Evolutionary conservation across 1,140 invertebrate genomes (phyloP), one percentile per base, ranked within the genome.

Genomic region (Drosophila kohkoa): DNA sequence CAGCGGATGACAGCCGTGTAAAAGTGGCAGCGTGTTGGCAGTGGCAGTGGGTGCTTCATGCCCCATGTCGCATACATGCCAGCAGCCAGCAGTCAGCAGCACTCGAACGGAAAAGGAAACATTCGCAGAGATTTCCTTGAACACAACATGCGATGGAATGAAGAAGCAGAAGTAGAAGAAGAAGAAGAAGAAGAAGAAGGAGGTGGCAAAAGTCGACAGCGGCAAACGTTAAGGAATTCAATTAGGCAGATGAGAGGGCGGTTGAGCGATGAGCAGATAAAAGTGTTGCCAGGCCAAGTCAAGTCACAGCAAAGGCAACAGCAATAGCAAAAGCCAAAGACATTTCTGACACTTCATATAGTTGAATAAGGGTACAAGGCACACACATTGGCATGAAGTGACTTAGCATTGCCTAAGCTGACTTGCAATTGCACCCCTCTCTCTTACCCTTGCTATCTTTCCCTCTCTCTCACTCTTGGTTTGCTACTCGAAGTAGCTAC

Each of bases 211-310:
- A 15, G 3, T 20, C 7, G 35, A 11, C 54, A 59, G 10, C 16
- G 59, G 59, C 65, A 41, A 66, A 60, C 66, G 83, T 75, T 88
- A 88, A 88, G 85, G 83, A 89, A 88, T 88, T 89, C 83, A 88
- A 88, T 88, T 88, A 88, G 83, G 83, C 85, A 88, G 83, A 89
- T 88, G 83, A 85, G 85, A 79, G 72, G 73, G 66, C 35, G 59
- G 68, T 30, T 51, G 57, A 59, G 68, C 41, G 75, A 74, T 76
- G 77, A 74, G 67, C 70, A 69, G 80, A 80, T 78, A 89, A 88
- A 83, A 88, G 83, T 88, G 74, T 87, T 80, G 83, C 80, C 77
- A 88, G 80, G 79, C 74, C 77, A 89, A 80, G 51, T 5, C 25
- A 52, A 52, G 25, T 6, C 28, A 54, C 11, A 25, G 51, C 28